Evolutionary conservation across 2,797 vertebrate genomes (phyloP).

Genomic region (Smutsia gigantea): DNA sequence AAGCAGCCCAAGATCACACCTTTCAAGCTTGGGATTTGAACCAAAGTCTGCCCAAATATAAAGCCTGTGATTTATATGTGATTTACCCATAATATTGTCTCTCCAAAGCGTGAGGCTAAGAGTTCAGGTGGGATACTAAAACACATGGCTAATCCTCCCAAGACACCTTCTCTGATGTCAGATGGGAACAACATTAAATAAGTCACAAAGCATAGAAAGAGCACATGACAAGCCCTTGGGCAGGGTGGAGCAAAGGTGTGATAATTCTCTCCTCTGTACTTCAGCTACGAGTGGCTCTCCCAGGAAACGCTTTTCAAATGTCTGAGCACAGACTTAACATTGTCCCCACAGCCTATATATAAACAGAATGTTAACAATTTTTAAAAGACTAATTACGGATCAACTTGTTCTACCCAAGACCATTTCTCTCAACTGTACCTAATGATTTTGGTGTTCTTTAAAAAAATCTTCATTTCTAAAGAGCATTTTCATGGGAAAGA

Average conservation of each 20-base stretch:
- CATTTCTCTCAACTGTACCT: neutral
- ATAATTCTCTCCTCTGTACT: neutral
- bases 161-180: neutral
- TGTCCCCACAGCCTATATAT: neutral
- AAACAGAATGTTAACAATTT: neutral
- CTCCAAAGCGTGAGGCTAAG: neutral
- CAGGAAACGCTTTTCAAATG: neutral
- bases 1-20: neutral
- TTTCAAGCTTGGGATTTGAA: neutral
- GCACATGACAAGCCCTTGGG: neutral
- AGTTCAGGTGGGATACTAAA: neutral
- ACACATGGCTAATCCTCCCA: neutral
- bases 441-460: neutral
- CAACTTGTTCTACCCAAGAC: neutral
- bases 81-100: neutral
- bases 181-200: neutral
- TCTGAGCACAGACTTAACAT: neutral
- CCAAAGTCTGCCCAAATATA: neutral
- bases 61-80: neutral
- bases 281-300: neutral
- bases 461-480: slow-evolving; percentile 10
- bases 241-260: neutral
- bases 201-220: neutral
- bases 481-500: neutral
- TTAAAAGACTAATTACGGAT: neutral